Evolutionary conservation across 2,797 vertebrate species (phyloP), one percentile per base, ranked within the genome.

Genomic region (Bradypus variegatus): DNA sequence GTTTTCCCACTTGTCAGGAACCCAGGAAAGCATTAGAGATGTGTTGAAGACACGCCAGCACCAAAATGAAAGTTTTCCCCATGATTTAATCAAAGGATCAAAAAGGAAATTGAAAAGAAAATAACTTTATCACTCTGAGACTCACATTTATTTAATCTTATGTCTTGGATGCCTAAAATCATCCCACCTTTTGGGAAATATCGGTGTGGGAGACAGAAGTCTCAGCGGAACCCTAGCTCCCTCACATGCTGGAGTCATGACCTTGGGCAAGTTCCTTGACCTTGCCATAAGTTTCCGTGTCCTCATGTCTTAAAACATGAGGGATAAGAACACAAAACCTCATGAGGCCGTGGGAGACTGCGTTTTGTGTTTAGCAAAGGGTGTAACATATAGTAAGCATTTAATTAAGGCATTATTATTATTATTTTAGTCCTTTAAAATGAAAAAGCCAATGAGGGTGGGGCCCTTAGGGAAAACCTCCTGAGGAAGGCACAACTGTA

Each of bases 161-260:
- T 4, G 65, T 8, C 58, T 64, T 19, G 3, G 2, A 8, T 3
- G 1, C 58, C 58, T 58, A 45, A 72, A 36, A 31, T 53, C n/a
- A 36, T 19, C 38, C 36, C 6, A 9, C 15, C 0, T 19, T 27
- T 55, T 2, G 29, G 41, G 38, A 79, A 41, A 25, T 4, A 8
- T 14, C 5, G 8, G 3, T 48, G 0, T 62, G 60, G 25, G 14
- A n/a, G 25, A 15, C 3, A 5, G 12, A 8, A 36, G 14, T 12
- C 36, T 33, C 67, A 18, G 19, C 8, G 19, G 18, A 1, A 8
- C 7, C 21, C 3, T 31, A 58, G 64, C 8, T 65, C 62, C 23
- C 45, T 18, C 11, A 0, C 12, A 6, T 1, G 29, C 55, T 55
- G n/a, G 6, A 77, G 31, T 33, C 6, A 0, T 12, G 25, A 85